phyloP scores from a whole-genome alignment of 2,888 invertebrate genomes.

The Papilio elwesi region DNA sequence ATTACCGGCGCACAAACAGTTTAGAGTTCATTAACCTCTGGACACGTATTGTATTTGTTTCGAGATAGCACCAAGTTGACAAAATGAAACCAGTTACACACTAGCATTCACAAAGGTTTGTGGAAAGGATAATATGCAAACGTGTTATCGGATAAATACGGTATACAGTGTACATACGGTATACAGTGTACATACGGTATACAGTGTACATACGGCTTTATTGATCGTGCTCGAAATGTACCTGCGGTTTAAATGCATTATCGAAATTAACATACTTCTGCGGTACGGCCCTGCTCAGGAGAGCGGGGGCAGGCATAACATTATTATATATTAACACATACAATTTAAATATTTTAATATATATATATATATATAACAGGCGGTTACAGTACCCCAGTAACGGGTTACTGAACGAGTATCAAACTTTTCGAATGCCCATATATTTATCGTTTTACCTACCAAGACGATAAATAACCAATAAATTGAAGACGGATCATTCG shows the following conservation, averaged over 20 bases:
- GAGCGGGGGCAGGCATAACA: conserved; percentile 45
- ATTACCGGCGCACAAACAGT: conserved; percentile 62
- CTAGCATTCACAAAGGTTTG: conserved; percentile 2
- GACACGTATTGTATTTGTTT: conserved; percentile 34
- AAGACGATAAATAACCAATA: background rate
- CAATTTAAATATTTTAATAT: too few species aligned
- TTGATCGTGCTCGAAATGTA: conserved; percentile 45
- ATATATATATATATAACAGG: too few species aligned
- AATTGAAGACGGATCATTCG: background rate
- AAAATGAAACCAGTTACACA: conserved; percentile 25
- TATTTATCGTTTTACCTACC: background rate
- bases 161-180: conserved; percentile 47
- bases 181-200: too few species aligned
- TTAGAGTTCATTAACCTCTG: conserved; percentile 60
- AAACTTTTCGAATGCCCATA: background rate
- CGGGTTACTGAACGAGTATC: background rate
- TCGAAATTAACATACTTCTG: conserved; percentile 56
- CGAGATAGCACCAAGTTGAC: conserved; percentile 21
- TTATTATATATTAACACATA: background rate
- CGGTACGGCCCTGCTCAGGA: conserved; percentile 49
- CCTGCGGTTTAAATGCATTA: conserved; percentile 54
- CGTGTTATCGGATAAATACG: conserved; percentile 42
- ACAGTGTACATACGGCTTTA: conserved; percentile 52
- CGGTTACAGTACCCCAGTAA: background rate
- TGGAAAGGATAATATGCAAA: background rate